Conservation (phyloP, 2,888 invertebrate genomes). For the Stenurella melanura region DNA sequence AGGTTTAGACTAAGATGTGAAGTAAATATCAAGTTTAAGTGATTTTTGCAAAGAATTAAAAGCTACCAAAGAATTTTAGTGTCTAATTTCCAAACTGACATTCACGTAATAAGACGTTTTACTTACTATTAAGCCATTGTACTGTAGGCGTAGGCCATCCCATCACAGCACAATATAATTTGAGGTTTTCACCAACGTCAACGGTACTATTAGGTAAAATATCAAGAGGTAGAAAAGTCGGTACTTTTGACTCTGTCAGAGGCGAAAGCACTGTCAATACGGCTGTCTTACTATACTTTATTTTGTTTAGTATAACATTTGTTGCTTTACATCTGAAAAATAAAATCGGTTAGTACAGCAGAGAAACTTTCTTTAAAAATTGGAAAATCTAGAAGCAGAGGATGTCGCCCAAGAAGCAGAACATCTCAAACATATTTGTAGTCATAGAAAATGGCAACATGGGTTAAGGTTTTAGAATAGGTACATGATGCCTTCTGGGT, state of each 20-base stretch:
- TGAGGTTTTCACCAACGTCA: slow-evolving; percentile 73
- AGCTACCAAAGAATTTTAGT: background rate
- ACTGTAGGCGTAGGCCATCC: slow-evolving; percentile 79
- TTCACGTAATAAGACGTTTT: slow-evolving; percentile 5
- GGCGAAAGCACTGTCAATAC: slow-evolving; percentile 70
- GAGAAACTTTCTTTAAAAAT: background rate
- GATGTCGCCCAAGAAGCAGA: background rate
- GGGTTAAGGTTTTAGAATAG: background rate
- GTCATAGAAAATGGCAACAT: too few species aligned
- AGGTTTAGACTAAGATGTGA: too few species aligned
- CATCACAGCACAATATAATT: slow-evolving; percentile 78
- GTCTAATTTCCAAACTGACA: background rate
- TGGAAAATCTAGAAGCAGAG: background rate
- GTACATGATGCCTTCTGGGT: too few species aligned
- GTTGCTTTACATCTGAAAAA: slow-evolving; percentile 74
- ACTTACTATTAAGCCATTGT: slow-evolving; percentile 72
- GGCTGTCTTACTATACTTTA: slow-evolving; percentile 73
- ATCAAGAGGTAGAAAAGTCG: slow-evolving; percentile 68
- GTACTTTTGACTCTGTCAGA: slow-evolving; percentile 52
- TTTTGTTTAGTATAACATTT: slow-evolving; percentile 74
- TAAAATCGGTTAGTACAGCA: slow-evolving; percentile 10
- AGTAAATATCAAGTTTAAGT: too few species aligned
- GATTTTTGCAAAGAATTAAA: too few species aligned
- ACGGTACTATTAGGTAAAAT: slow-evolving; percentile 70
- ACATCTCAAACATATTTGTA: background rate